Evolutionary conservation across 92 coral and sea anemone species (phyloP).

Genomic region (Desmophyllum pertusum): DNA sequence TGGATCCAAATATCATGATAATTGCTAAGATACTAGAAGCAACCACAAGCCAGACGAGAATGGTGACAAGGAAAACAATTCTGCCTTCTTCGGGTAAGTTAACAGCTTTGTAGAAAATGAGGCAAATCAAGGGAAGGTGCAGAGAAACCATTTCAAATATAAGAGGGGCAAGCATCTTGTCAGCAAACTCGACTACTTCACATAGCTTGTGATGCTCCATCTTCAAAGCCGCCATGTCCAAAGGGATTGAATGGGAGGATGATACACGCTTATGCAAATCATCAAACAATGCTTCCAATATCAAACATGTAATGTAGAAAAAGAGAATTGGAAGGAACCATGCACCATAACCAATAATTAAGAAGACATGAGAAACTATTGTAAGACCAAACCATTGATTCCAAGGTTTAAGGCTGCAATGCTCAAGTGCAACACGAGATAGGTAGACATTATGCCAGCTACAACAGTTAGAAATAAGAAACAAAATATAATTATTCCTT

Average conservation of each 20-base stretch:
- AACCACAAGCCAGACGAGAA: not conserved
- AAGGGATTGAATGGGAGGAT: not conserved
- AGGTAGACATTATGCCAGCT: no score
- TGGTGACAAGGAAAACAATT: not conserved
- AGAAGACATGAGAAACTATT: not conserved
- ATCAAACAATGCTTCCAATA: not conserved
- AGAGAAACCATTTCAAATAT: not conserved
- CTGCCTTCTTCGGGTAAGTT: not conserved
- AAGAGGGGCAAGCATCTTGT: slow-evolving; percentile 23
- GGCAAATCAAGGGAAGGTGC: slow-evolving; percentile 7
- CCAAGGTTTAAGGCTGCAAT: slow-evolving; percentile 3
- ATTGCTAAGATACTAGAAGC: not conserved
- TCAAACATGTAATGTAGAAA: not conserved
- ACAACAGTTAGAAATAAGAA: not conserved
- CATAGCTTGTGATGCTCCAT: slow-evolving; percentile 8
- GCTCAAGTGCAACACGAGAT: no score
- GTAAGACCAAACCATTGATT: slow-evolving; percentile 3
- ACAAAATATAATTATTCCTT: no score
- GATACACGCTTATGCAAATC: not conserved
- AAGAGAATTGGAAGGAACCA: slow-evolving; percentile 27
- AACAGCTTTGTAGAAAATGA: not conserved
- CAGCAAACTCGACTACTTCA: slow-evolving; percentile 19
- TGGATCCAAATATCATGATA: slow-evolving; percentile 15
- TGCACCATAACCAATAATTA: not conserved
- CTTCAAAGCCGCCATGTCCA: not conserved